phyloP scores from a whole-genome alignment of 2,797 vertebrate species.

The Rousettus madagascariensis region DNA sequence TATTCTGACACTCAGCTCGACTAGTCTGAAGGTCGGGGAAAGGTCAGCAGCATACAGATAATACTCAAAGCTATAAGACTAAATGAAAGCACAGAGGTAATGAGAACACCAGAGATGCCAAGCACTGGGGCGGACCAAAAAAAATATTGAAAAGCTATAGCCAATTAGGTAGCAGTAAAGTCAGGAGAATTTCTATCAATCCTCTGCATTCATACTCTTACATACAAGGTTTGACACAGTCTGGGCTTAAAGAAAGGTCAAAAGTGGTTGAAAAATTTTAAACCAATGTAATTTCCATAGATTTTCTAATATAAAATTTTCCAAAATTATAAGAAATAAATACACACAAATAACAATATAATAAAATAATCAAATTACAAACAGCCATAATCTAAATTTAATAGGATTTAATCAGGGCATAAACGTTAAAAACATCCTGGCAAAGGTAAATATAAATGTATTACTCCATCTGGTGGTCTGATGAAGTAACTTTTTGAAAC shows the following conservation, averaged over 20 bases:
- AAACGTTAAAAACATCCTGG: not conserved
- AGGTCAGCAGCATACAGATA: not conserved
- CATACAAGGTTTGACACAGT: not conserved
- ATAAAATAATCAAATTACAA: slow-evolving; percentile 13
- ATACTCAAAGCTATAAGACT: not conserved
- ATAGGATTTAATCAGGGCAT: not conserved
- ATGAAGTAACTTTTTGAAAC: slow-evolving; percentile 26
- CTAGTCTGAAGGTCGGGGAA: not conserved
- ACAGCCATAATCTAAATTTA: not conserved
- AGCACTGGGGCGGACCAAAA: not conserved
- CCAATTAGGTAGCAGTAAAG: not conserved
- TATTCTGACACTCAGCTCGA: not conserved
- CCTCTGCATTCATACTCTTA: not conserved
- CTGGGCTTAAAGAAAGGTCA: slow-evolving; percentile 1
- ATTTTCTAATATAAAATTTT: slow-evolving; percentile 17
- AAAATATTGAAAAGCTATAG: not conserved
- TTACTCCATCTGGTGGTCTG: slow-evolving; percentile 26
- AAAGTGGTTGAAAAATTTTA: slow-evolving; percentile 13
- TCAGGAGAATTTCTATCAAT: not conserved
- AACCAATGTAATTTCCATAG: slow-evolving; percentile 17
- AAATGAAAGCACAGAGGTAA: not conserved
- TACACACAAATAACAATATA: not conserved
- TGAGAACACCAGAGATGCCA: not conserved
- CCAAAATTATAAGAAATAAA: slow-evolving; percentile 1
- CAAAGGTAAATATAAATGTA: slow-evolving; percentile 1